A percentile compares a stretch with the other conserved stretches of the same genome.
Evolutionary conservation across 2,797 vertebrate species (phyloP).

Genomic region (Columba guinea): DNA sequence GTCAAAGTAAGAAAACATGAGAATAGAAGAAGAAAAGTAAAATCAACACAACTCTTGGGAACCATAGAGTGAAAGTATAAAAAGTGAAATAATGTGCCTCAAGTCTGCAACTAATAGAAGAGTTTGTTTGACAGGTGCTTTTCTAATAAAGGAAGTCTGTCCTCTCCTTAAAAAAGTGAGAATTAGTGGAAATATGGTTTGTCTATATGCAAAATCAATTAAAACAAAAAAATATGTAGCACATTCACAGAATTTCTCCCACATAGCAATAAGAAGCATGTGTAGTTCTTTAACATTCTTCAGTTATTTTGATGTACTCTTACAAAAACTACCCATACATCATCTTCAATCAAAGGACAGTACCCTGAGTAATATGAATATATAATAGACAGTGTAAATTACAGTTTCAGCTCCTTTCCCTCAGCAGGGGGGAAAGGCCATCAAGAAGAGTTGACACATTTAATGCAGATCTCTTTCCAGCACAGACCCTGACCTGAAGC

Average conservation of each 20-base stretch:
- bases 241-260: neutral
- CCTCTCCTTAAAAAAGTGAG: neutral
- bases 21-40: neutral
- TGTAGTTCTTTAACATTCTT: neutral
- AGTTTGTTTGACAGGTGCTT: neutral
- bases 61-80: neutral
- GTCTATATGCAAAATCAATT: neutral
- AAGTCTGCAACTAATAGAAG: neutral
- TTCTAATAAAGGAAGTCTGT: neutral
- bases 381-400: neutral
- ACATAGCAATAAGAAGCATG: neutral
- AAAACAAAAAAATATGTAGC: neutral
- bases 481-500: neutral
- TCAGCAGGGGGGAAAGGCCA: neutral
- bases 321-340: neutral
- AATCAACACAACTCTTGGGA: neutral
- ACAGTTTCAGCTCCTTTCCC: neutral
- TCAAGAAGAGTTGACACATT: neutral
- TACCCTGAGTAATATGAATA: neutral
- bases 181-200: neutral
- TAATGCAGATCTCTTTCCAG: neutral
- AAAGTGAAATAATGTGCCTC: neutral
- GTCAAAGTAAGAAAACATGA: neutral
- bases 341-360: neutral
- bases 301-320: neutral